phyloP scores from a whole-genome alignment of 1,140 invertebrate genomes.

The Lucilia sericata region DNA sequence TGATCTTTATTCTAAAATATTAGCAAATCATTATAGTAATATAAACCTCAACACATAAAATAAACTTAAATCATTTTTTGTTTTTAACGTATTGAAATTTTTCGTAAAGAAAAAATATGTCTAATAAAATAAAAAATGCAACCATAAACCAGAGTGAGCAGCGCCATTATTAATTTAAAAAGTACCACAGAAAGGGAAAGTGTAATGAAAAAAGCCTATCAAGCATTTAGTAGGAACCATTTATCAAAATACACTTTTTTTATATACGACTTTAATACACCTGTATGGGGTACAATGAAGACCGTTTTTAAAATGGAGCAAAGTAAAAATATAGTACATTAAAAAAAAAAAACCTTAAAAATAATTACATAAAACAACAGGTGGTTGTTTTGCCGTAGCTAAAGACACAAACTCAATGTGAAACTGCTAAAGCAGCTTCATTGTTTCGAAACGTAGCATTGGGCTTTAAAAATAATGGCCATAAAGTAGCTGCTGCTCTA shows the following conservation, averaged over 20 bases:
- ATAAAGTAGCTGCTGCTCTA: slow-evolving; percentile 28
- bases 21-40: not conserved
- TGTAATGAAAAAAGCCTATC: slow-evolving; percentile 39
- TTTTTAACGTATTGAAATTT: slow-evolving; percentile 18
- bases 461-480: slow-evolving; percentile 33
- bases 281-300: slow-evolving; percentile 31
- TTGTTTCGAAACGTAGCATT: slow-evolving; percentile 21
- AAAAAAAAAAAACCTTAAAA: slow-evolving; percentile 20
- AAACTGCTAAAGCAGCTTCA: not conserved
- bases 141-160: not conserved
- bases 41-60: slow-evolving; percentile 29
- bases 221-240: slow-evolving; percentile 34
- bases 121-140: not conserved
- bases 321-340: not conserved
- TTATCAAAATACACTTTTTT: slow-evolving; percentile 22
- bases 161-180: not conserved
- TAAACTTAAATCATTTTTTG: slow-evolving; percentile 34
- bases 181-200: not conserved
- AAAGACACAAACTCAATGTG: not conserved
- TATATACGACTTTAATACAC: not conserved
- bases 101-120: too few relatives aligned
- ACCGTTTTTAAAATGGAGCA: slow-evolving; percentile 1
- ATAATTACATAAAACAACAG: slow-evolving; percentile 41
- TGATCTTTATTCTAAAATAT: not conserved
- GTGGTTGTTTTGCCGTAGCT: slow-evolving; percentile 34